Percentiles rank a stretch among this genome's conserved stretches.
Evolutionary conservation across 2,888 invertebrate species (phyloP).

Genomic region (Lepidochitona cinerea): DNA sequence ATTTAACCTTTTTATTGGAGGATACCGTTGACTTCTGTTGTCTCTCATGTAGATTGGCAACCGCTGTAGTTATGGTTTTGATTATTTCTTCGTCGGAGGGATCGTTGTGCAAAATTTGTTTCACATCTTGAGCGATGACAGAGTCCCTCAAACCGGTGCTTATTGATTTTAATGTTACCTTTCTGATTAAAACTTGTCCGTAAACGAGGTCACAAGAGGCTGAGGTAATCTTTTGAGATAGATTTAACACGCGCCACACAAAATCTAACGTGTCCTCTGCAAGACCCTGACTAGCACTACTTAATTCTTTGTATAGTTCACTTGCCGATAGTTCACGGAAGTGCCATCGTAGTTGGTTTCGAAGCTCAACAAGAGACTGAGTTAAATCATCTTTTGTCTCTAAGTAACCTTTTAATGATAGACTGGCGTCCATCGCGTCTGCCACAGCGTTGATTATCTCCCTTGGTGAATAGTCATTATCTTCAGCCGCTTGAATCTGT

Average conservation of each 20-base stretch:
- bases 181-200: no score
- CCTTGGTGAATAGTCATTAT: background rate
- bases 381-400: background rate
- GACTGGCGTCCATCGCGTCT: background rate
- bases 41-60: no score
- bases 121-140: slow-evolving; percentile 7
- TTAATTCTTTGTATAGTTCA: slow-evolving; percentile 16
- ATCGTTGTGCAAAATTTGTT: background rate
- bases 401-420: background rate
- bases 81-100: slow-evolving; percentile 9
- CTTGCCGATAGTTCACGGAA: slow-evolving; percentile 11
- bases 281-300: background rate
- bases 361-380: background rate
- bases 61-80: no score
- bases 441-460: background rate
- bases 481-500: no score
- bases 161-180: no score
- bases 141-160: background rate
- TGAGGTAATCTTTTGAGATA: slow-evolving; percentile 13
- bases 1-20: background rate
- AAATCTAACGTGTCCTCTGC: slow-evolving; percentile 8
- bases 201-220: slow-evolving; percentile 8
- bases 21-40: background rate
- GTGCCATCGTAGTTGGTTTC: slow-evolving; percentile 3
- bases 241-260: background rate